Evolutionary conservation across 2,888 invertebrate genomes (phyloP), one percentile per base, ranked within the genome.

Genomic region (Cephus pulcher): DNA sequence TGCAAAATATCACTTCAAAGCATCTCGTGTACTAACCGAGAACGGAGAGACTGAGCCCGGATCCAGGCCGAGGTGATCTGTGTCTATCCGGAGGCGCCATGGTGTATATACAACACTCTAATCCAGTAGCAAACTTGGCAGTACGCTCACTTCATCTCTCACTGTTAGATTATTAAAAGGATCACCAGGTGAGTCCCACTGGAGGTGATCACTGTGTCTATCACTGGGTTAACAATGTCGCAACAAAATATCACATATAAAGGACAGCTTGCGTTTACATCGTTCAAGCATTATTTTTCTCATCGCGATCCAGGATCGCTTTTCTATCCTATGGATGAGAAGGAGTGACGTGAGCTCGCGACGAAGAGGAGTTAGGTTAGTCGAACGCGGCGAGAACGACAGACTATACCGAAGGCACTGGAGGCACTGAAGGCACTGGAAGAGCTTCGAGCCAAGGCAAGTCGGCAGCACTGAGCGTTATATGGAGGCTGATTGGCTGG

Each of bases 11-110:
- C 56, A 9, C 56, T 23, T 56, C 23, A 56, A 9, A 56, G 56
- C 56, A 23, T 56, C 56, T 15, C 69, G 12, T 34, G 76, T 80
- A 92, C 92, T 92, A 90, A 93, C 92, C 92, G 84, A 92, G 89
- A 82, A 92, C 92, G 79, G 92, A 92, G 85, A 92, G 90, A 88
- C 92, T 92, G 81, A 91, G 89, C 74, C 92, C 92, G 78, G 91
- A 91, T 84, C 91, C 91, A 84, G 92, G 91, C 87, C 91, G 89
- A 82, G 88, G 89, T 84, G 86, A 85, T 83, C 88, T 86, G 83
- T 88, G 87, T 83, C 89, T 88, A 84, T 90, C 89, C 81, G 90
- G 90, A 80, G 90, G 90, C 87, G 90, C 90, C 90, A 90, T 90
- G 81, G 78, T 81, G 78, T 79, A 30, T 56, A 56, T 56, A 56